Conservation (phyloP, 1,140 invertebrate genomes). For the Aphelenchoides besseyi region DNA sequence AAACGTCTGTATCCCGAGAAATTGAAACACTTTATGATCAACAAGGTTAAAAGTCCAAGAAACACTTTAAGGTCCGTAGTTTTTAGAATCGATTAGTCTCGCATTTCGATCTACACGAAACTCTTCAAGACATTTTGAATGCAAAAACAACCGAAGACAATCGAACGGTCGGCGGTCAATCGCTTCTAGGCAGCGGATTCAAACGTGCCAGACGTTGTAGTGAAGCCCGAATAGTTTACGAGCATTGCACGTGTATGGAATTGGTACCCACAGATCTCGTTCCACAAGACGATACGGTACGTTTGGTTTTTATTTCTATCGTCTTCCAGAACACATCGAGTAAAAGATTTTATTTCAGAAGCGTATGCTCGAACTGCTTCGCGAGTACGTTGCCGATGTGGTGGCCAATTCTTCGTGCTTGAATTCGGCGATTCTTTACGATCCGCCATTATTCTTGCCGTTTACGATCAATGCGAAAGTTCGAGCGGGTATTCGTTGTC, state of each 20-base stretch:
- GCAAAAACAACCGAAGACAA: conserved; percentile 31
- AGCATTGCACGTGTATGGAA: conserved; percentile 47
- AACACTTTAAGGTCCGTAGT: too few species aligned
- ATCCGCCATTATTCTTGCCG: neutral
- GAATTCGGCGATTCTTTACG: neutral
- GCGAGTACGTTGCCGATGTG: neutral
- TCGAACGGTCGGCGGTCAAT: conserved; percentile 38
- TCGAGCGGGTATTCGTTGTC: conserved; percentile 7
- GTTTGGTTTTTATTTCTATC: neutral
- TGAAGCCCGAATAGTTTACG: conserved; percentile 42
- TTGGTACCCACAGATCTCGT: neutral
- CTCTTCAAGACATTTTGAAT: conserved; percentile 42
- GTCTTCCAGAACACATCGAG: too few species aligned
- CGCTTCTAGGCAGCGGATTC: neutral
- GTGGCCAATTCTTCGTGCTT: neutral
- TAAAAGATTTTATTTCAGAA: conserved; percentile 5
- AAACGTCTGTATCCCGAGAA: conserved; percentile 32
- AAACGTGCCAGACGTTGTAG: conserved; percentile 36
- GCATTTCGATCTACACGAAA: conserved; percentile 56
- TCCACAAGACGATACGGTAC: neutral
- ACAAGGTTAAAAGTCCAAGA: too few species aligned
- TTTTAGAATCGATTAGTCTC: conserved; percentile 34
- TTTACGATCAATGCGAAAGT: neutral
- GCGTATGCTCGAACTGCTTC: neutral
- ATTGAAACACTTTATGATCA: neutral